Conservation (phyloP, 2,888 invertebrate genomes). For the Synergus laeviventris region DNA sequence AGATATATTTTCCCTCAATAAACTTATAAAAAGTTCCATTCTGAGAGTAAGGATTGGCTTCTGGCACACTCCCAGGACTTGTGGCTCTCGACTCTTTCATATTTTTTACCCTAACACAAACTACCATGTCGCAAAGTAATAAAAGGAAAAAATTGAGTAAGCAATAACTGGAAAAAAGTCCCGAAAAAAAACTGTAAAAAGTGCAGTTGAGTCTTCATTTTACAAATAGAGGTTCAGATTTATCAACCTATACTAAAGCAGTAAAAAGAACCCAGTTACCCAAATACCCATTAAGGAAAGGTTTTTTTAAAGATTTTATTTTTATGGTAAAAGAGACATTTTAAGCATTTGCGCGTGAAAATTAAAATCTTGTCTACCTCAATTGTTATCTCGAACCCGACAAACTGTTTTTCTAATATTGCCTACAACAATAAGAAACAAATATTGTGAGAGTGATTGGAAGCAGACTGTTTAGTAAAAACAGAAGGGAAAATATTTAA, state of each 20-base stretch:
- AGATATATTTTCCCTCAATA: constrained; percentile 40
- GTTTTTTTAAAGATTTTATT: not conserved
- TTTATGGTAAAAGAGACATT: not conserved
- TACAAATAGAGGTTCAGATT: constrained; percentile 8
- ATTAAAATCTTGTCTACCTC: not conserved
- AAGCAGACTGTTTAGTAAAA: constrained; percentile 2
- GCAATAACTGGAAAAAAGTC: constrained; percentile 21
- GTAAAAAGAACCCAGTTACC: too few species aligned
- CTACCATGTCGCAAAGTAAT: constrained; percentile 13
- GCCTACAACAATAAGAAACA: not conserved
- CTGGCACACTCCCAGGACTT: constrained; percentile 16
- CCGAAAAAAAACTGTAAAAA: constrained; percentile 31
- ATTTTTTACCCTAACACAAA: constrained; percentile 1
- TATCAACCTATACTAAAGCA: not conserved
- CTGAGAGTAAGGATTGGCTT: constrained; percentile 32
- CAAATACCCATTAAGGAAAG: not conserved
- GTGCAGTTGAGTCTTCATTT: constrained; percentile 32
- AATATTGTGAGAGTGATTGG: not conserved
- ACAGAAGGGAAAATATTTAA: constrained; percentile 9
- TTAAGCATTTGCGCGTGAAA: not conserved
- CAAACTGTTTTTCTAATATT: not conserved
- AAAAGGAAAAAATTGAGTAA: constrained; percentile 34
- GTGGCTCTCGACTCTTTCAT: constrained; percentile 7
- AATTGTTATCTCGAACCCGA: not conserved
- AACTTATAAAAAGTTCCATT: constrained; percentile 21